phyloP scores from a whole-genome alignment of 2,113 vertebrate genomes.

The Pomatostomus ruficeps region DNA sequence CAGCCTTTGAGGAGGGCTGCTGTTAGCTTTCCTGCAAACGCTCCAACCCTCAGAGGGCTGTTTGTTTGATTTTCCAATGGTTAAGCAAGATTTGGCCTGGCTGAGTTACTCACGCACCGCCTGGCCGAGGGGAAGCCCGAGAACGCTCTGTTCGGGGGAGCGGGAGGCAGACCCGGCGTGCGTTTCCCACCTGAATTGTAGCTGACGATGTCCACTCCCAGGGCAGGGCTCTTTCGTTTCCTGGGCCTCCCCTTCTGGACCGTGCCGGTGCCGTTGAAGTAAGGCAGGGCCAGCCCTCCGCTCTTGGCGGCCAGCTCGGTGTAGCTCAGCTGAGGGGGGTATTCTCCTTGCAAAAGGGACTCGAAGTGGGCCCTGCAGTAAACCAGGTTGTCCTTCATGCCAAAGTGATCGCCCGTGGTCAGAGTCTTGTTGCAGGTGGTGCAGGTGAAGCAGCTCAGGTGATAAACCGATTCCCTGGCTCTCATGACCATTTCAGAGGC shows the following conservation, averaged over 20 bases:
- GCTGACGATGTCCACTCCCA: conserved; percentile 92
- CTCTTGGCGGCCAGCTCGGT: conserved; percentile 95
- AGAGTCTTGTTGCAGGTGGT: conserved; percentile 97
- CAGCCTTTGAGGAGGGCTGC: conserved; percentile 43
- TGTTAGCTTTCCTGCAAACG: conserved; percentile 33
- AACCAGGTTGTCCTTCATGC: conserved; percentile 98
- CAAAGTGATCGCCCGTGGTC: conserved; percentile 96
- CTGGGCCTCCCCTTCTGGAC: conserved; percentile 97
- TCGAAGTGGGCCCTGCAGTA: conserved; percentile 98
- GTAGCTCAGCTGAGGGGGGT: conserved; percentile 91
- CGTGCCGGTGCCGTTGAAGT: conserved; percentile 93
- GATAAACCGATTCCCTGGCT: conserved; percentile 97
- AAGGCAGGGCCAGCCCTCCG: conserved; percentile 85
- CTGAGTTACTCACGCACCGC: neutral
- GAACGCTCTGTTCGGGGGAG: neutral
- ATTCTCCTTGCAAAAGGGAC: conserved; percentile 92
- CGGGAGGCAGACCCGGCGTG: neutral
- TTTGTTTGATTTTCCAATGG: conserved; percentile 44
- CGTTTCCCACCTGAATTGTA: conserved; percentile 90
- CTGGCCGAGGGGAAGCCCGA: conserved; percentile 5
- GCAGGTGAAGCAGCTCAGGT: conserved; percentile 98
- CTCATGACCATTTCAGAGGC: conserved; percentile 99
- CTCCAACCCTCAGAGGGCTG: conserved; percentile 38
- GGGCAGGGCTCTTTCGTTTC: conserved; percentile 93
- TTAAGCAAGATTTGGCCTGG: conserved; percentile 31